Base-by-base conservation (phyloP, 2,113 vertebrate genomes). In the Burhinus bistriatus region DNA sequence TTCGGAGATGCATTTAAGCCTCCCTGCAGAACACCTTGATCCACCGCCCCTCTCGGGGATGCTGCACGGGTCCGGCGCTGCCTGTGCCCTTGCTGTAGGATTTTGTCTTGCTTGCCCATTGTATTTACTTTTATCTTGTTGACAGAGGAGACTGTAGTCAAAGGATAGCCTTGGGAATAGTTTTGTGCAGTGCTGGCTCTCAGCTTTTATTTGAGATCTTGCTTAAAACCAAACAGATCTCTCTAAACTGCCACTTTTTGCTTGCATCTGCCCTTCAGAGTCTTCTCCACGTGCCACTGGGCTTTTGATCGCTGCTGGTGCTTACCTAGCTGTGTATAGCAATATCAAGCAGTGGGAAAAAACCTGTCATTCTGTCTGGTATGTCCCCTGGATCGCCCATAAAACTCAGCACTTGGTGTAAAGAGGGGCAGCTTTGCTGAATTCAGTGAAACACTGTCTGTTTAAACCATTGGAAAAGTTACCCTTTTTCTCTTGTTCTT, bases 191-290 rank as follows among this genome's bases (percentile, higher is more conserved):
- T 58, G 70, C 62, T 76, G 76, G 66, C 54, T 91, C 14, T 3
- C 26, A 87, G 78, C 70, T 85, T 95, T 94, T 93, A 38, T 95
- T 96, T 87, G 64, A 86, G 81, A 55, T 93, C 45, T 47, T 70
- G 34, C 68, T 95, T 94, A 89, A 94, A 90, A 87, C 69, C 0
- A 1, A 87, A 23, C 62, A 83, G 81, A 22, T 45, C 29, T 92
- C 71, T 89, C 62, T 70, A 70, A 90, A 91, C 57, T 84, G 54
- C 25, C 49, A 81, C 20, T 91, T 93, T 88, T 40, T 94, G 66
- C 93, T 95, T 95, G 66, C 84, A 80, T 97, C 95, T 91, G 51
- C 76, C 75, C 82, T 96, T 96, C 90, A 91, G 90, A 95, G 85
- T 73, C 71, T 86, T 4, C 19, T 88, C 36, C 82, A 34, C 0